Base-by-base conservation (phyloP, 2,888 invertebrate genomes). In the Smittia sp. region DNA sequence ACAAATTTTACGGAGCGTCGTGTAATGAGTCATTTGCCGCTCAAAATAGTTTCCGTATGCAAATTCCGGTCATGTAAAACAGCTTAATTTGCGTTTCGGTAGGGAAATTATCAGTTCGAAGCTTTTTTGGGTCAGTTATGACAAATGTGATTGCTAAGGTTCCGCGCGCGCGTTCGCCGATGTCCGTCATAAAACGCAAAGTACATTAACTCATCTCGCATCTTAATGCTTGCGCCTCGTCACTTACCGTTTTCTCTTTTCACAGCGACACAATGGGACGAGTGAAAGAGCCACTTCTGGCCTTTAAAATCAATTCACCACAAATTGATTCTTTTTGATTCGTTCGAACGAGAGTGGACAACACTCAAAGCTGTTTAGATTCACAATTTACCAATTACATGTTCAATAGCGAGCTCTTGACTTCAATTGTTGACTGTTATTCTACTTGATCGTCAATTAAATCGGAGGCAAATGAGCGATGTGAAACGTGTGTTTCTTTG, bases 291-390 rank as follows among this genome's bases (percentile, higher is more conserved):
- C 27, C 69, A 69, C 69, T 69, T 69, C 25, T 15, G 22, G 11
- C 24, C 9, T 58, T 7, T 6, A 54, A 67, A 69, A 69, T 69
- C 54, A 54, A 69, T 63, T 67, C 67, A 20, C 22, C 18, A 13
- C 25, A 52, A 69, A 69, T 69, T 69, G 69, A 69, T 69, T 69
- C 54, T 27, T 69, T 69, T 69, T 69, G 69, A 69, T 69, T 67
- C 15, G 13, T 63, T 63, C 9, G 15, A 1, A 63, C 22, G 63
- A 63, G 20, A 63, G 63, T 63, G 63, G 25, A 63, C n/a, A n/a
- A n/a, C 20, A 7, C 27, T 58, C n/a, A 25, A 63, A 63, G 15
- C 63, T 13, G 27, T 58, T 46, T 58, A 15, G 39, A 67, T 38
- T 66, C 24, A 69, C 69, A 69, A 69, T 69, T 69, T 69, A 27